Base-by-base conservation (phyloP, 1,140 invertebrate genomes). In the Neotoxoptera formosana region DNA sequence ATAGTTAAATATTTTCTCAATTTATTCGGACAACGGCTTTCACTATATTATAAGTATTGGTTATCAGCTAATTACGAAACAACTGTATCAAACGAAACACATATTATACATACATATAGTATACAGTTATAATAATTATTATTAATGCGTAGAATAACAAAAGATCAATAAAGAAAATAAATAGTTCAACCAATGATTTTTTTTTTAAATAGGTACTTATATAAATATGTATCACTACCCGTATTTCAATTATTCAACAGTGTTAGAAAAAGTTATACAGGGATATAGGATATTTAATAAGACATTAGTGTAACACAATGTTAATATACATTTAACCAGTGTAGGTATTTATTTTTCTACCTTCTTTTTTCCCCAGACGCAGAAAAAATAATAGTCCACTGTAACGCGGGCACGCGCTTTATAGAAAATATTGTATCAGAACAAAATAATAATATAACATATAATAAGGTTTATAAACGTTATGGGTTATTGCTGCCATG, bases 361-460 rank as follows among this genome's bases (percentile, higher is more conserved):
- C 14, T n/a, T 76, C 21, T 23, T 76, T 53, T 53, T n/a, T n/a
- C n/a, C 30, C 0, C 6, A 20, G 60, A 76, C 60, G 14, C 14
- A 34, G n/a, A 76, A 76, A 76, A 76, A 76, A 76, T n/a, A 6
- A 76, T 34, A 76, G 14, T 76, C 1, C 30, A 17, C 30, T 76
- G n/a, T n/a, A 76, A 41, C 36, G 36, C 8, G 2, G 36, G 21
- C 6, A 83, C 34, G 36, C 45, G 20, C 17, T 17, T n/a, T 88
- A 45, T 25, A 86, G 17, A 21, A 88, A 88, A 51, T 48, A 88
- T 87, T 87, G 51, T 48, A 88, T 41, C 47, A 48, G 2, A 23
- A 86, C 41, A 86, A n/a, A n/a, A n/a, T 83, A 83, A 83, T 36
- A 83, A 83, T 36, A 23, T 36, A 83, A 83, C 17, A 83, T 83